These are phyloP conservation scores for Glaucidium brasilianum DNA, from an alignment of 2,113 vertebrate species.

Conservation along the genomic window DNA sequence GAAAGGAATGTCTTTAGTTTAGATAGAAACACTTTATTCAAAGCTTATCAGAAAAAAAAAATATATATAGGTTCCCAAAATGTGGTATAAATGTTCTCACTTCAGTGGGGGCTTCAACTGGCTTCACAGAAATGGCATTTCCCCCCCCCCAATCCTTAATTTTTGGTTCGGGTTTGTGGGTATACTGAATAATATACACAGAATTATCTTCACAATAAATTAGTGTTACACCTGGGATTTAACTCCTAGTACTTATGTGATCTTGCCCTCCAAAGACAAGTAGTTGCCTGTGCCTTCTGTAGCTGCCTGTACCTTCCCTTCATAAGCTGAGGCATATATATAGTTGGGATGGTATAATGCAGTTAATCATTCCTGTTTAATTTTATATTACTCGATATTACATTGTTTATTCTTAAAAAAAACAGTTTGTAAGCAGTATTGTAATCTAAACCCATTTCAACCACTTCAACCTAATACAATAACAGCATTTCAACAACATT, in stretches of 20 bases:
- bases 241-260: fast-evolving
- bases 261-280: not conserved
- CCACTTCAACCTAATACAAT: not conserved
- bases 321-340: not conserved
- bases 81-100: not conserved
- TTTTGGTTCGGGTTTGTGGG: not conserved
- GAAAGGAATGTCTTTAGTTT: not conserved
- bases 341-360: not conserved
- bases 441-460: not conserved
- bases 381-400: not conserved
- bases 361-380: not conserved
- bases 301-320: not conserved
- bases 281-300: not conserved
- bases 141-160: not conserved
- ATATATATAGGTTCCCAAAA: not conserved
- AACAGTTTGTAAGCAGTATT: not conserved
- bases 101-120: not conserved
- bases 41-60: not conserved
- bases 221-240: not conserved
- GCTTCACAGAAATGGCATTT: not conserved
- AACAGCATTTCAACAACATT: not conserved
- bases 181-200: not conserved
- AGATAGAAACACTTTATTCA: not conserved
- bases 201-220: not conserved
- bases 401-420: not conserved